Conservation (phyloP, 1,140 invertebrate species). For the Danaus plexippus region DNA sequence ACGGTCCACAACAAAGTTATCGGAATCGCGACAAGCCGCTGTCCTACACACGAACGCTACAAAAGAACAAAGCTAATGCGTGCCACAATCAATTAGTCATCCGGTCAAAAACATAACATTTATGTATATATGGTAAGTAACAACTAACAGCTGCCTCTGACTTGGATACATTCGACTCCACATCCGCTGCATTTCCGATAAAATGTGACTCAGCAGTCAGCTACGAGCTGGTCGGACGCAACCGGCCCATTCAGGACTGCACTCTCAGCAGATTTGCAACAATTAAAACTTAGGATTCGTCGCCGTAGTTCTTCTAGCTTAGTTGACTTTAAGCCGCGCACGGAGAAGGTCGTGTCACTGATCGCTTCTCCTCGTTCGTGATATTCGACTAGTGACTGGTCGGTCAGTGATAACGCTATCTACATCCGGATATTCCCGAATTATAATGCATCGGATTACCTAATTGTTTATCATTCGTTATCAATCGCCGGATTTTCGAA, state of each 20-base stretch:
- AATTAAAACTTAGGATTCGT: constrained; percentile 25
- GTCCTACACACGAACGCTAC: constrained; percentile 17
- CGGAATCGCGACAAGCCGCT: neutral
- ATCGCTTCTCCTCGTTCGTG: no score
- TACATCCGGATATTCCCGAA: neutral
- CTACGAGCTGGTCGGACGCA: constrained; percentile 21
- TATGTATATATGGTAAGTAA: constrained; percentile 45
- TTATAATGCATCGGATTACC: constrained; percentile 34
- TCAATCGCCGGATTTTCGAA: constrained; percentile 13
- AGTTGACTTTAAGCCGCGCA: constrained; percentile 31
- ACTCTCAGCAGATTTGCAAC: constrained; percentile 36
- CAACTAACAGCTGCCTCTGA: constrained; percentile 45
- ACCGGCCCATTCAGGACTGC: constrained; percentile 29
- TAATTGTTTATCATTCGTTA: constrained; percentile 27
- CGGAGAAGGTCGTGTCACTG: constrained; percentile 33
- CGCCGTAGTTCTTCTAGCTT: constrained; percentile 5
- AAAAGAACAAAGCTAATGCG: constrained; percentile 58
- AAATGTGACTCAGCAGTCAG: constrained; percentile 59
- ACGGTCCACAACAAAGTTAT: no score
- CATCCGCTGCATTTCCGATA: constrained; percentile 60
- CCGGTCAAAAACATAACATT: constrained; percentile 42
- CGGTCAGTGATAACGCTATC: no score
- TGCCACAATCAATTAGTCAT: constrained; percentile 57
- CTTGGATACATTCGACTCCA: constrained; percentile 36
- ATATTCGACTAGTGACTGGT: no score